Evolutionary conservation across 2,888 invertebrate genomes (phyloP), one percentile per base, ranked within the genome.

Genomic region (Chironomus tentans): DNA sequence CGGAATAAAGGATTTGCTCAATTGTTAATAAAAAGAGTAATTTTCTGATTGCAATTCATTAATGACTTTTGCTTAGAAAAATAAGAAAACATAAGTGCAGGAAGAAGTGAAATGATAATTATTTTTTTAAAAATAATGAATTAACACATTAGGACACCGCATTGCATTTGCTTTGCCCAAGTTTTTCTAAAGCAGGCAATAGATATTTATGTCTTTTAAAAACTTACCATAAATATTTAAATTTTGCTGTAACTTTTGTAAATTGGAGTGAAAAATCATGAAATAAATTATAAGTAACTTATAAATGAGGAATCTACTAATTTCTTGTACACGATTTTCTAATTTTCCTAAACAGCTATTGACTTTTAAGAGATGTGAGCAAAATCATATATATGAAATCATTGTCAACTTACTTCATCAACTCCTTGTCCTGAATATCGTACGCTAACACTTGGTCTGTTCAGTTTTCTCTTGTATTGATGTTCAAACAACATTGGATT

Each of bases 401-500:
- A 22, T 18, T 1, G 22, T 7, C 6, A 62, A 76, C 65, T 78
- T 85, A 92, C 92, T 87, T 94, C 94, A 78, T 93, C 91, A 74
- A 91, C 87, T 81, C 93, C 92, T 0, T 93, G 92, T 77, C 95
- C 87, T 1, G 95, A 92, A 83, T 96, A 95, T 0, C 94, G 93
- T 1, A 96, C 94, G 81, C 94, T 95, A 78, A 95, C 87, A 56
- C 22, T 62, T 2, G 93, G 93, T 80, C 91, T 91, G 80, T 91
- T 88, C 78, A 91, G 88, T 82, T 93, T 92, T 77, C 90, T 91
- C 86, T 94, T 93, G 82, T 94, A 93, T 82, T 93, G 94, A 82
- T 95, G 94, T 80, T 94, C 94, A 76, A 95, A 87, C 61, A 97
- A 85, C 78, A 95, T 86, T 0, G 98, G 97, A 79, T 97, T 97